These are phyloP conservation scores for Caranx melampygus DNA, from an alignment of 2,113 vertebrate genomes.

Conservation along the genomic window DNA sequence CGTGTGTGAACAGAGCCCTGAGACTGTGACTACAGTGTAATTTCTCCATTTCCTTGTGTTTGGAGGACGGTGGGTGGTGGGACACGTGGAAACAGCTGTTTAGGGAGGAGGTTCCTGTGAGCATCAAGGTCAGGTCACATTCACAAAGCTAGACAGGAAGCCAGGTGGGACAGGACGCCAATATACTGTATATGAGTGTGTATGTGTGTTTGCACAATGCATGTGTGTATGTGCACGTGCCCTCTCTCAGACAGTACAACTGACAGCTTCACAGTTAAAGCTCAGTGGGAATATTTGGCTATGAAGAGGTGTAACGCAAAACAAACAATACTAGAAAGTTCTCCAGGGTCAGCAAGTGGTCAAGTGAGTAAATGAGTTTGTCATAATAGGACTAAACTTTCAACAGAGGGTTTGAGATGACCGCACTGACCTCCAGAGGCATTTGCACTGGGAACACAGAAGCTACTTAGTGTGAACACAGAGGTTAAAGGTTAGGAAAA, in stretches of 20 bases:
- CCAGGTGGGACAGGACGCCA: conserved; percentile 64
- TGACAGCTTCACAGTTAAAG: conserved; percentile 24
- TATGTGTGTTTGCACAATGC: conserved; percentile 28
- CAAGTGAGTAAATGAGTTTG: conserved; percentile 62
- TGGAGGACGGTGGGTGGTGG: conserved; percentile 50
- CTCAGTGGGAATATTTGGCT: conserved; percentile 31
- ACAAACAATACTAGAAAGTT: conserved; percentile 49
- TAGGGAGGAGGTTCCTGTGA: conserved; percentile 77
- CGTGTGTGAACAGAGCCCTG: conserved; percentile 33
- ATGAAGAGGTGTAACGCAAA: conserved; percentile 37
- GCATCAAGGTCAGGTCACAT: conserved; percentile 63
- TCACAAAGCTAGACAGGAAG: conserved; percentile 63
- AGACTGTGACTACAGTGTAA: conserved; percentile 14
- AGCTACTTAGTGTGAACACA: conserved; percentile 46
- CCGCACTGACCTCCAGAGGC: conserved; percentile 25
- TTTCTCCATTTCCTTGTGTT: conserved; percentile 53
- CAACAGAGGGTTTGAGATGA: conserved; percentile 29
- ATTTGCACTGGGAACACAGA: conserved; percentile 51
- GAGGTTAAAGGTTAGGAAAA: conserved; percentile 55
- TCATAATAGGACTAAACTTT: conserved; percentile 44
- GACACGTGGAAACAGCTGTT: conserved; percentile 77
- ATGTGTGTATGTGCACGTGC: background rate
- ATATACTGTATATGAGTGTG: background rate
- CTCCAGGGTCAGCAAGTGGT: conserved; percentile 55
- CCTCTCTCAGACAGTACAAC: background rate